phyloP scores from a whole-genome alignment of 2,113 vertebrate genomes.

The Elgaria multicarinata region DNA sequence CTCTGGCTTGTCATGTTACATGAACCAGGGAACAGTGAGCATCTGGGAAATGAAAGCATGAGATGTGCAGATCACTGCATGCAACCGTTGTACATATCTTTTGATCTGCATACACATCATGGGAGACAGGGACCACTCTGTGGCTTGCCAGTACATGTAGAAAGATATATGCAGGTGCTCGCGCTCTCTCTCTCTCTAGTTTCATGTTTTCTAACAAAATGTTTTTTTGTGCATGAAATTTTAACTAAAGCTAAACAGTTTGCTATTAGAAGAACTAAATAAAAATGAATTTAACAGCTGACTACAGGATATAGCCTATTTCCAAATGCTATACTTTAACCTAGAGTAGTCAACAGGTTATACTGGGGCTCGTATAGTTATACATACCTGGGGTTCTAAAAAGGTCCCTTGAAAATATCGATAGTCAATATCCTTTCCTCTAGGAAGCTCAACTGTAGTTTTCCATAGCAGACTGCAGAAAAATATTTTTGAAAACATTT shows the following conservation, averaged over 20 bases:
- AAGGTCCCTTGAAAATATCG: slow-evolving; percentile 94
- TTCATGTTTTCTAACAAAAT: not conserved
- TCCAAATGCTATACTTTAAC: not conserved
- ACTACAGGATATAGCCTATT: not conserved
- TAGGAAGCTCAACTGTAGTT: slow-evolving; percentile 77
- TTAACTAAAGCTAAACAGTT: not conserved
- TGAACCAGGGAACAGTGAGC: not conserved
- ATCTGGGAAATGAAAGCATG: not conserved
- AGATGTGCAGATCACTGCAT: not conserved
- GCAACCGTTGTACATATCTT: not conserved
- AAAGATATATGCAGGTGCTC: not conserved
- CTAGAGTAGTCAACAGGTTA: not conserved
- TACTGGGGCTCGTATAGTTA: slow-evolving; percentile 1
- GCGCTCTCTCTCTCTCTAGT: no score
- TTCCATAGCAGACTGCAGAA: slow-evolving; percentile 83
- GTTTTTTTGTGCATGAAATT: not conserved
- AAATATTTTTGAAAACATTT: slow-evolving; percentile 17
- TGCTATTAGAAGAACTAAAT: not conserved
- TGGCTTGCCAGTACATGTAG: not conserved
- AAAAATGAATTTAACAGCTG: not conserved
- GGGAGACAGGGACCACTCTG: not conserved
- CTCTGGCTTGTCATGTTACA: no score
- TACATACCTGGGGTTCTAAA: slow-evolving; percentile 87
- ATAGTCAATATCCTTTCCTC: slow-evolving; percentile 82
- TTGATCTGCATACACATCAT: not conserved